Evolutionary conservation across 2,888 invertebrate species (phyloP), one percentile per base, ranked within the genome.

Genomic region (Rugalucina vietnamica): DNA sequence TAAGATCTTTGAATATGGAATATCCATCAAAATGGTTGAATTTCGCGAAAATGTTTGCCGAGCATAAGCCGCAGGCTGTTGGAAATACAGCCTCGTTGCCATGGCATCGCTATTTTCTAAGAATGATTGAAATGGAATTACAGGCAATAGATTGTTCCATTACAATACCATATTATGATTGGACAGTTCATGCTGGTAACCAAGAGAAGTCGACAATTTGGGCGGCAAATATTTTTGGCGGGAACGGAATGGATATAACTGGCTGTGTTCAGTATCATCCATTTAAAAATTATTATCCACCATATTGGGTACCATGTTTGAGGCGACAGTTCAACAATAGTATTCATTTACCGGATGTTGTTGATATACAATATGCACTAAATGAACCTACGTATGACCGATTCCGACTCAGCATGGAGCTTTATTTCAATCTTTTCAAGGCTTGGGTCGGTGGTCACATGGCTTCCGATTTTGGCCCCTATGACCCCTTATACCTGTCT

Each of bases 91-190:
- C 88, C 29, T 94, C 93, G 72, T 87, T 94, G 27, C 93, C 94
- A 0, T 94, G 94, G 94, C 91, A 93, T 79, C 81, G 94, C n/a
- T 90, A 91, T 60, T 94, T 93, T 85, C 81, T 94, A 72, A 87
- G 92, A 5, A 82, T 88, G 49, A 90, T 94, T 49, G 94, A 94
- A 82, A 90, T 89, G 73, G 88, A 90, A 24, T 75, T 94, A 32
- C 93, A 93, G 82, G 88, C 90, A 34, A 85, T 90, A 36, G 91
- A 93, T 80, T 94, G 94, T 81, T 88, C 91, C 2, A 84, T 94
- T n/a, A 90, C 93, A 0, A 93, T 94, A 72, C 94, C 94, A 0
- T 94, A 94, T 80, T 94, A 92, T 88, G 94, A 94, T 85, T 94
- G 94, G 94, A 94, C 94, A 32, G 79, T 93, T 36, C 94, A 94